These are phyloP conservation scores for Toxonevra muliebris DNA, from an alignment of 2,888 invertebrate species.

Conservation along the genomic window DNA sequence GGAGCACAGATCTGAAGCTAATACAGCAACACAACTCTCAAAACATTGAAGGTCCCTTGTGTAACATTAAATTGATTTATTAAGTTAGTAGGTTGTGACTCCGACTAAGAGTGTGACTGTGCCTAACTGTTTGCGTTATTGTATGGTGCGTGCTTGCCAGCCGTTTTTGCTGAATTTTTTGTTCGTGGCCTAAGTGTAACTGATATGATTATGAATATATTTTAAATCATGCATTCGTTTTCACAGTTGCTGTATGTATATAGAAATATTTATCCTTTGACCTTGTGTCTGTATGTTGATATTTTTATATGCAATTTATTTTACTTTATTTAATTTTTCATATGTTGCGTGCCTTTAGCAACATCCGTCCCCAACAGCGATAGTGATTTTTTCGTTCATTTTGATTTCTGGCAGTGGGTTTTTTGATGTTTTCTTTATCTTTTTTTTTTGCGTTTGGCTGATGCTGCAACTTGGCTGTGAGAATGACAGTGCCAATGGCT, in stretches of 20 bases:
- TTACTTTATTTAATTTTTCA: background rate
- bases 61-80: slow-evolving; percentile 53
- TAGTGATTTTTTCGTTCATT: too few species aligned
- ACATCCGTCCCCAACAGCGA: too few species aligned
- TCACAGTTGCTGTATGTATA: background rate
- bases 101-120: background rate
- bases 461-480: too few species aligned
- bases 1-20: too few species aligned
- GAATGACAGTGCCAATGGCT: too few species aligned
- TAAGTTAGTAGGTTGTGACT: slow-evolving; percentile 42
- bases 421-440: too few species aligned
- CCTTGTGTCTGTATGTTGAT: slow-evolving; percentile 1
- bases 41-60: slow-evolving; percentile 34
- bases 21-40: too few species aligned
- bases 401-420: too few species aligned
- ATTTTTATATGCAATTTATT: slow-evolving; percentile 5
- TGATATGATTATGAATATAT: background rate
- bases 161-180: background rate
- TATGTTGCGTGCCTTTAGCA: background rate
- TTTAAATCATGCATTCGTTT: background rate
- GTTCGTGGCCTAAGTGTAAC: background rate
- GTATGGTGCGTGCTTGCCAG: background rate
- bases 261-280: background rate
- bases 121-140: background rate
- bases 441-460: too few species aligned